A percentile compares a stretch with the other conserved stretches of the same genome.
Conservation (phyloP, 2,797 vertebrate species). For the Tokudaia muenninki region DNA sequence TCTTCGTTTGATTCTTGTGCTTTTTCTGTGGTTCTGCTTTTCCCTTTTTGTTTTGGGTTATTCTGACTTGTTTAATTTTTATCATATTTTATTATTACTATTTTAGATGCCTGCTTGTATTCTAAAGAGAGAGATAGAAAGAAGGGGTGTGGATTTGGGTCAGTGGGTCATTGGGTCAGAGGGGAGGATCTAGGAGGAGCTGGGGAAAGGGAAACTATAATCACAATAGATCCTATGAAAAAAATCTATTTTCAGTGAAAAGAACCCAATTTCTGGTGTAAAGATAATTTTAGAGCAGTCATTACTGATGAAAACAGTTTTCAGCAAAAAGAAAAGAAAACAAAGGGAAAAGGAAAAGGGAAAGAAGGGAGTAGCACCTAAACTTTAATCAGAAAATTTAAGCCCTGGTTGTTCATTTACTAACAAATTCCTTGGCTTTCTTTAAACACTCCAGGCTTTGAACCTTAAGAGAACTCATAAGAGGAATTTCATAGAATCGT, state of each 20-base stretch:
- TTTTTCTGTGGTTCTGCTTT: not conserved
- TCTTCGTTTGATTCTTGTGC: not conserved
- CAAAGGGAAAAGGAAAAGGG: not conserved
- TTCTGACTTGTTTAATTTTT: not conserved
- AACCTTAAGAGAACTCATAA: not conserved
- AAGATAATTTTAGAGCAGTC: not conserved
- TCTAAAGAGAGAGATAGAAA: not conserved
- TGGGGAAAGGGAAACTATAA: not conserved
- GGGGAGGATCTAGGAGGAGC: not conserved
- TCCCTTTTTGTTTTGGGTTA: not conserved
- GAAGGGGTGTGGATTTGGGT: not conserved
- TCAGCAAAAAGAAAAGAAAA: not conserved
- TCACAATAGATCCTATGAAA: not conserved
- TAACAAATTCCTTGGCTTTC: not conserved
- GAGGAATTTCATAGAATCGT: not conserved
- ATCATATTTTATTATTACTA: not conserved
- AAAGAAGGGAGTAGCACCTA: not conserved
- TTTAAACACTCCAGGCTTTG: not conserved
- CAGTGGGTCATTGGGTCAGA: not conserved
- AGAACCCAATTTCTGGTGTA: not conserved
- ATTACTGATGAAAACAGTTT: not conserved
- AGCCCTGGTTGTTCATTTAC: not conserved
- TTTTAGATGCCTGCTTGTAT: not conserved
- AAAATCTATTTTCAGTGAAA: not conserved
- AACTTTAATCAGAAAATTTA: conserved; percentile 51